These are phyloP conservation scores for Drosophila eugracilis DNA, from an alignment of 1,140 invertebrate species.

Conservation along the genomic window DNA sequence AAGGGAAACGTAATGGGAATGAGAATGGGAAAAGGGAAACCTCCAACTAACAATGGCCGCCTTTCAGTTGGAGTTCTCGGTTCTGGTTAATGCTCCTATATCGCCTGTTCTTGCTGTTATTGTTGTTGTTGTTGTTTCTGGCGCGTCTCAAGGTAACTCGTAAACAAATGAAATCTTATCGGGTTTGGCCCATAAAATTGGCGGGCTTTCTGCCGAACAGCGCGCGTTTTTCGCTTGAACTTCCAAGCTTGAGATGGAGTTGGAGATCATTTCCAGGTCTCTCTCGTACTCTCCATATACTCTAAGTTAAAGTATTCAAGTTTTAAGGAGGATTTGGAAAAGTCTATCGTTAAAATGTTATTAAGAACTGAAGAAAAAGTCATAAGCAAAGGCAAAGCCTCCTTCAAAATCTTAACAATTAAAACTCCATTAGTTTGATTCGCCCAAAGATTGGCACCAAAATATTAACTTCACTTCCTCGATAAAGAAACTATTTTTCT, in stretches of 20 bases:
- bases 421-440: too few species aligned
- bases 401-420: too few species aligned
- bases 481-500: too few species aligned
- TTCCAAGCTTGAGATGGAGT: slow-evolving; percentile 51
- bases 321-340: not conserved
- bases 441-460: too few species aligned
- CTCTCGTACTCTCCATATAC: slow-evolving; percentile 24
- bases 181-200: slow-evolving; percentile 70
- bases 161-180: slow-evolving; percentile 76
- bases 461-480: too few species aligned
- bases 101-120: slow-evolving; percentile 14
- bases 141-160: slow-evolving; percentile 58
- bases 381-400: too few species aligned
- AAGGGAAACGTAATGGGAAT: not conserved
- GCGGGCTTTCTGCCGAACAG: slow-evolving; percentile 73
- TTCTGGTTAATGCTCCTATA: slow-evolving; percentile 39
- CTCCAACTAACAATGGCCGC: slow-evolving; percentile 41
- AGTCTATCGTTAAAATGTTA: too few species aligned
- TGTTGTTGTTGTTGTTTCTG: slow-evolving; percentile 6
- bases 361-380: too few species aligned
- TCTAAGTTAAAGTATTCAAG: not conserved
- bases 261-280: slow-evolving; percentile 29
- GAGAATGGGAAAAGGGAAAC: slow-evolving; percentile 20
- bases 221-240: slow-evolving; percentile 76
- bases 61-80: slow-evolving; percentile 47